Percentiles rank a stretch among this genome's conserved stretches.
Conservation (phyloP, 2,797 vertebrate species). For the Novumbra hubbsi region DNA sequence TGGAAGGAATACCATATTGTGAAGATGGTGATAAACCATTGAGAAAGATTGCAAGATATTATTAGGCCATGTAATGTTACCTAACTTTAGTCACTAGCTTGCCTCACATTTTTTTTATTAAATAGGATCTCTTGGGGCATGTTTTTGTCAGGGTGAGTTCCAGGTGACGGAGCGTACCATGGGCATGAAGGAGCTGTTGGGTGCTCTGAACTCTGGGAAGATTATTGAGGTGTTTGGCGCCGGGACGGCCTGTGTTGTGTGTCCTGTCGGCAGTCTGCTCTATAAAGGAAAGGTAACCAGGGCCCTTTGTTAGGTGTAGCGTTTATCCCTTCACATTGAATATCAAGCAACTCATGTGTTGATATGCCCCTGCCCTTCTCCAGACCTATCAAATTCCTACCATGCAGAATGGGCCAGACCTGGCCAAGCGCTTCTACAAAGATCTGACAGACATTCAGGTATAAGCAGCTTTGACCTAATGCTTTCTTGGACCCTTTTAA, state of each 20-base stretch:
- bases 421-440: slow-evolving; percentile 82
- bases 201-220: slow-evolving; percentile 70
- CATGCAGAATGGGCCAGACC: slow-evolving; percentile 84
- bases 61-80: too few relatives aligned
- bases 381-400: slow-evolving; percentile 84
- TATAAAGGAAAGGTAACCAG: slow-evolving; percentile 78
- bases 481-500: background rate
- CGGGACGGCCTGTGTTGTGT: slow-evolving; percentile 90
- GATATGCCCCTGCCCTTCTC: background rate
- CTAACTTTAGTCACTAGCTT: too few relatives aligned
- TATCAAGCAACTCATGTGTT: background rate
- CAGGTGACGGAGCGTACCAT: slow-evolving; percentile 78
- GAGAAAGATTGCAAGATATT: too few relatives aligned
- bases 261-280: slow-evolving; percentile 81
- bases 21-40: too few relatives aligned
- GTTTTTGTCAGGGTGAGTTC: slow-evolving; percentile 77
- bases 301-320: too few relatives aligned
- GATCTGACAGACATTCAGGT: slow-evolving; percentile 89
- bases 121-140: too few relatives aligned
- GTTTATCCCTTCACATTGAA: background rate
- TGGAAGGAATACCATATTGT: too few relatives aligned
- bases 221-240: slow-evolving; percentile 86
- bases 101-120: too few relatives aligned
- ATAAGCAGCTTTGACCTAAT: slow-evolving; percentile 5
- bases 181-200: slow-evolving; percentile 75